phyloP scores from a whole-genome alignment of 2,797 vertebrate species.

The Microchirus variegatus region DNA sequence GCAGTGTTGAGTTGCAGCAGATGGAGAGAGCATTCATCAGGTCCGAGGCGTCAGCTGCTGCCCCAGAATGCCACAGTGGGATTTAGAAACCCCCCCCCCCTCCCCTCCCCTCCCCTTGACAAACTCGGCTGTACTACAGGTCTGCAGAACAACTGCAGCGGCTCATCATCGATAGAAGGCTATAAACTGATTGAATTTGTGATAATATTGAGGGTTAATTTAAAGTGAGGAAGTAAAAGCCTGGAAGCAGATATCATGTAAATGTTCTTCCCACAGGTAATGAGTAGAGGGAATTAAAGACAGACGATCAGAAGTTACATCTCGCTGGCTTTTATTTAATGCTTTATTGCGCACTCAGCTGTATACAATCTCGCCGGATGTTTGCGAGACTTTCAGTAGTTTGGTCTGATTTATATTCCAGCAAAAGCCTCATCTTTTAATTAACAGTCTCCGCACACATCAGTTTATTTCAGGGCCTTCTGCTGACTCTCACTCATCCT shows the following conservation, averaged over 20 bases:
- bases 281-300: constrained; percentile 25
- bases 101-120: constrained; percentile 43
- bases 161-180: constrained; percentile 18
- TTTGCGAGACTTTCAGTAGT: constrained; percentile 50
- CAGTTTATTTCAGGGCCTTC: constrained; percentile 65
- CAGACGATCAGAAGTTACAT: constrained; percentile 13
- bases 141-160: constrained; percentile 24
- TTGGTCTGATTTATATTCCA: constrained; percentile 66
- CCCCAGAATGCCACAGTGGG: constrained; percentile 63
- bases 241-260: constrained; percentile 1
- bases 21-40: constrained; percentile 69
- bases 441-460: constrained; percentile 68
- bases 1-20: constrained; percentile 51
- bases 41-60: constrained; percentile 64
- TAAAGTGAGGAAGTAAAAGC: background rate
- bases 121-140: constrained; percentile 40
- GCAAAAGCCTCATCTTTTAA: constrained; percentile 70
- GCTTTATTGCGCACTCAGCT: constrained; percentile 2
- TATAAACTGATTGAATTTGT: constrained; percentile 6
- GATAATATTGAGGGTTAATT: constrained; percentile 4
- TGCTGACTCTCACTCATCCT: constrained; percentile 56
- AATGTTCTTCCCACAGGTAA: constrained; percentile 9
- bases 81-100: constrained; percentile 56
- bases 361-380: constrained; percentile 29
- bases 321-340: constrained; percentile 17